phyloP scores from a whole-genome alignment of 2,888 invertebrate species.

The Lithosia quadra region DNA sequence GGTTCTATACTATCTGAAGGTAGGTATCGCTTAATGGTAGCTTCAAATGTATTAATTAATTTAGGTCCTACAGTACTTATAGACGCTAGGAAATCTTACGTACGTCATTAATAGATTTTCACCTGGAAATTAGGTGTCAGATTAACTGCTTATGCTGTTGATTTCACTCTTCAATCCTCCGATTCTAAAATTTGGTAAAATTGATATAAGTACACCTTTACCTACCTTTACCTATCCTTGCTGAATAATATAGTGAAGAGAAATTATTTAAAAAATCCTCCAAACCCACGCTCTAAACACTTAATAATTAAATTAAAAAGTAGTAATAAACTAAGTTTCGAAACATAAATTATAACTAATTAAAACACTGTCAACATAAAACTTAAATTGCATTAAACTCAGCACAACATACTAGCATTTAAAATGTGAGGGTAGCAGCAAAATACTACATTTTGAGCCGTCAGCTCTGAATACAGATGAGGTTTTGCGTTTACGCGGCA shows the following conservation, averaged over 20 bases:
- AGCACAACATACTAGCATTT: slow-evolving; percentile 36
- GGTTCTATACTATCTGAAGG: not conserved
- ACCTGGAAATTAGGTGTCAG: no score
- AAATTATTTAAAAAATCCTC: no score
- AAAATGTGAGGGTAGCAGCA: slow-evolving; percentile 38
- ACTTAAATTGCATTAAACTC: slow-evolving; percentile 41
- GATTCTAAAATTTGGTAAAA: no score
- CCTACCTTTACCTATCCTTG: no score
- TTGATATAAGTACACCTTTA: no score
- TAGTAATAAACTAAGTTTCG: slow-evolving; percentile 6
- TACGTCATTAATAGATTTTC: not conserved
- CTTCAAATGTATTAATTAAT: not conserved
- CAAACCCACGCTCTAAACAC: no score
- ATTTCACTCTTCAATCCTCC: no score
- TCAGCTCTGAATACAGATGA: slow-evolving; percentile 63
- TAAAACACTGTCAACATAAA: slow-evolving; percentile 36
- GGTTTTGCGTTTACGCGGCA: slow-evolving; percentile 64
- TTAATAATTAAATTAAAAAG: not conserved
- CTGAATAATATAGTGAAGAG: no score
- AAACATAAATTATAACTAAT: slow-evolving; percentile 28
- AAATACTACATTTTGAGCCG: slow-evolving; percentile 48
- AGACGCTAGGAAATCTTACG: not conserved
- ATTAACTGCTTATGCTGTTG: no score
- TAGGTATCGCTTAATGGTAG: no score
- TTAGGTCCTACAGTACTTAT: not conserved